Evolutionary conservation across 2,113 vertebrate species (phyloP).

Genomic region (Oreochromis niloticus): DNA sequence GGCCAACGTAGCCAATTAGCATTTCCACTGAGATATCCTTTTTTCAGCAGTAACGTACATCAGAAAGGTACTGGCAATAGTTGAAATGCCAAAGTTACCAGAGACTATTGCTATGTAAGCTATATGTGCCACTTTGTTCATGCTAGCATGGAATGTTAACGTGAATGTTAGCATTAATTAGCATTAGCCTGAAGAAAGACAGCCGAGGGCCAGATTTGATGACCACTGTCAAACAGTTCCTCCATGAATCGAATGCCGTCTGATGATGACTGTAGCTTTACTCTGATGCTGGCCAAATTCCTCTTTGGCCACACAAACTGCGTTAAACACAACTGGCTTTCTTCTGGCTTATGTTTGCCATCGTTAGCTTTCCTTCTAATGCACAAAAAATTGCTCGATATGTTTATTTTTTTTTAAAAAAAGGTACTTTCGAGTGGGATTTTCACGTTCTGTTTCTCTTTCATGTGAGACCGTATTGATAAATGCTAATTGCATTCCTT

Average conservation of each 20-base stretch:
- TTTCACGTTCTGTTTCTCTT: rapidly evolving
- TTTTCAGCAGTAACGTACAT: not conserved
- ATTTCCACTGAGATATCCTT: not conserved
- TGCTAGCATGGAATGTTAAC: not conserved
- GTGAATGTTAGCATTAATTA: not conserved
- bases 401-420: not conserved
- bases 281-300: not conserved
- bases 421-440: not conserved
- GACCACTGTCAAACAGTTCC: not conserved
- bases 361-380: not conserved
- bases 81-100: not conserved
- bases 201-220: not conserved
- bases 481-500: rapidly evolving
- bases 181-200: not conserved
- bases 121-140: not conserved
- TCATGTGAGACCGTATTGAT: not conserved
- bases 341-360: not conserved
- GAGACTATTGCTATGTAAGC: not conserved
- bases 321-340: not conserved
- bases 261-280: not conserved
- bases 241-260: not conserved
- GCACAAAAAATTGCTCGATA: not conserved
- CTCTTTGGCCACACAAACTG: not conserved
- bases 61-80: not conserved
- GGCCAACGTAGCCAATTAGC: rapidly evolving